Percentiles rank a stretch among this genome's conserved stretches.
phyloP scores from a whole-genome alignment of 2,797 vertebrate species.

The Meda fulgida region DNA sequence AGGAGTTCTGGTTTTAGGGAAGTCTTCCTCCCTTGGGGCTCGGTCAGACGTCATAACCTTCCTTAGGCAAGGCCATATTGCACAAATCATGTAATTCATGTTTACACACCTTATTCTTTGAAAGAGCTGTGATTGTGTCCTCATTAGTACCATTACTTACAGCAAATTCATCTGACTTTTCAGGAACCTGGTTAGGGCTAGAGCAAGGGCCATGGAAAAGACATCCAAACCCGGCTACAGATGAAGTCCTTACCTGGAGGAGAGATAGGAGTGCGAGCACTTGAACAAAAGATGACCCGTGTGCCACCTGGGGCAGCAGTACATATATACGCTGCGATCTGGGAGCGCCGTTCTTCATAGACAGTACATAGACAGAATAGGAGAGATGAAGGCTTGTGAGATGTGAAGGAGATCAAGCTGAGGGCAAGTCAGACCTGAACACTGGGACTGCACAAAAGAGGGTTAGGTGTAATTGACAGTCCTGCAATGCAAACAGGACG shows the following conservation, averaged over 20 bases:
- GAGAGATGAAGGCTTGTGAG: neutral
- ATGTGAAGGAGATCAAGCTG: neutral
- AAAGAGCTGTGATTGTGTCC: neutral
- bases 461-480: neutral
- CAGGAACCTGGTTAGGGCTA: conserved; percentile 63
- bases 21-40: conserved; percentile 9
- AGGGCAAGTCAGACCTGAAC: conserved; percentile 8
- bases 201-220: conserved; percentile 44
- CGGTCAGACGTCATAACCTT: conserved; percentile 45
- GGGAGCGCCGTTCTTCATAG: conserved; percentile 47
- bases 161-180: conserved; percentile 33
- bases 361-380: conserved; percentile 1
- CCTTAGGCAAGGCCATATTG: conserved; percentile 50
- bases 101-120: conserved; percentile 22
- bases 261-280: conserved; percentile 63
- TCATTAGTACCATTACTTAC: conserved; percentile 6
- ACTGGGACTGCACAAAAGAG: neutral
- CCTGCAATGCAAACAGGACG: neutral
- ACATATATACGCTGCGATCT: conserved; percentile 50
- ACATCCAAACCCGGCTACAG: conserved; percentile 47
- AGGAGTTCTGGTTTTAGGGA: conserved; percentile 4
- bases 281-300: conserved; percentile 71
- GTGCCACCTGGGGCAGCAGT: conserved; percentile 33
- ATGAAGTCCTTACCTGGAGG: conserved; percentile 50
- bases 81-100: neutral